A percentile compares a stretch with the other conserved stretches of the same genome.
Evolutionary conservation across 30 jellyfish, hydroid and myxozoan species (phyloP).

Genomic region (Turritopsis dohrnii): DNA sequence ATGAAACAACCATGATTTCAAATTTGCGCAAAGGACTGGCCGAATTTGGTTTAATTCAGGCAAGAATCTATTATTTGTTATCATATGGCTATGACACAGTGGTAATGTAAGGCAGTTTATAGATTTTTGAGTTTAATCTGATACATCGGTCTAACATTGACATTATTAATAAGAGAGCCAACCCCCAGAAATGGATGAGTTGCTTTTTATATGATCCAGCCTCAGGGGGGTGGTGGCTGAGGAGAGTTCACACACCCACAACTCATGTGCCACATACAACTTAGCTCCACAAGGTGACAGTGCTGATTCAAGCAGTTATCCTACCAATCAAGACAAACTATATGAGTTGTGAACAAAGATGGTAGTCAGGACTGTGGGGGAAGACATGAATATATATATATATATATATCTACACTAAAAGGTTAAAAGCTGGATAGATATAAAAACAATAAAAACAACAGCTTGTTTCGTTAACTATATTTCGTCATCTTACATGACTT

Average conservation of each 20-base stretch:
- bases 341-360: neutral
- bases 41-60: conserved; percentile 10
- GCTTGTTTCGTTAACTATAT: too few relatives aligned
- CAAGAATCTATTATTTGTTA: neutral
- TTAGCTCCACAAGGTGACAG: neutral
- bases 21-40: conserved; percentile 17
- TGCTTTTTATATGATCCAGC: neutral
- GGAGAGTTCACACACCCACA: neutral
- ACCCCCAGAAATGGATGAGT: neutral
- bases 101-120: neutral
- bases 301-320: neutral
- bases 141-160: neutral
- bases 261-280: neutral
- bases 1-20: neutral
- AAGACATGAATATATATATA: neutral
- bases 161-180: neutral
- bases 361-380: neutral
- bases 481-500: too few relatives aligned
- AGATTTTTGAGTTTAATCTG: neutral
- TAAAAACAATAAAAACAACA: too few relatives aligned
- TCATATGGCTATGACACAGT: neutral
- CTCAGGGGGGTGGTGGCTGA: neutral
- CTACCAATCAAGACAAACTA: neutral
- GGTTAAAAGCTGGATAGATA: too few relatives aligned
- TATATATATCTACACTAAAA: too few relatives aligned